Percentiles rank a stretch among this genome's conserved stretches.
Evolutionary conservation across 1,140 invertebrate genomes (phyloP).

Genomic region (Drosophila seguyi): DNA sequence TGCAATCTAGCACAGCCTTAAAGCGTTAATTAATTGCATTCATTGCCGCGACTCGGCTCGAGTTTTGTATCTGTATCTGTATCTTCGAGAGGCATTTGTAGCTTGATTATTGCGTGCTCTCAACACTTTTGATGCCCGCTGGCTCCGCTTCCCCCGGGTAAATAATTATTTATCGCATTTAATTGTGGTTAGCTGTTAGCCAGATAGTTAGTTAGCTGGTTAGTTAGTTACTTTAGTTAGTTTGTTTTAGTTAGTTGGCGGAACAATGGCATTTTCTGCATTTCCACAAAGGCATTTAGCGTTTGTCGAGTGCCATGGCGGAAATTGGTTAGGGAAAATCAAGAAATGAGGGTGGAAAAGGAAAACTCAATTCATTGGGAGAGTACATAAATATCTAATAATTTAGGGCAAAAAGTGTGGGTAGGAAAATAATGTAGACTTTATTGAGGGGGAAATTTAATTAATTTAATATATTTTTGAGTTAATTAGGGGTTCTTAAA

Average conservation of each 20-base stretch:
- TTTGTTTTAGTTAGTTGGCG: slow-evolving; percentile 40
- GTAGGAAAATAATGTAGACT: too few species aligned
- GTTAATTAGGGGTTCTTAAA: too few species aligned
- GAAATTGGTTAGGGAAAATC: slow-evolving; percentile 46
- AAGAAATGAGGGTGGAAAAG: slow-evolving; percentile 32
- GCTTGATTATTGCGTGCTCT: slow-evolving; percentile 66
- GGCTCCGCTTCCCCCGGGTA: slow-evolving; percentile 12
- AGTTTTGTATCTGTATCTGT: slow-evolving; percentile 11
- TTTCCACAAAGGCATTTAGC: slow-evolving; percentile 54
- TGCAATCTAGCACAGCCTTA: slow-evolving; percentile 48
- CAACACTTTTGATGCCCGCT: slow-evolving; percentile 71
- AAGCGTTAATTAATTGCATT: slow-evolving; percentile 74
- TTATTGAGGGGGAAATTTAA: too few species aligned
- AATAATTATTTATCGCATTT: slow-evolving; percentile 58
- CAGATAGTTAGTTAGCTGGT: slow-evolving; percentile 25
- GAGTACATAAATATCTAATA: slow-evolving; percentile 18
- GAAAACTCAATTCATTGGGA: not conserved
- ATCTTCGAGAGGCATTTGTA: slow-evolving; percentile 35
- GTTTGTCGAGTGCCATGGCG: slow-evolving; percentile 37
- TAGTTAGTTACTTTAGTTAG: slow-evolving; percentile 35
- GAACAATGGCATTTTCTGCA: slow-evolving; percentile 72
- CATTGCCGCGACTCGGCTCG: slow-evolving; percentile 1
- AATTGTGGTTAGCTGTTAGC: slow-evolving; percentile 21
- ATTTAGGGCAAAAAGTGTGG: slow-evolving; percentile 4
- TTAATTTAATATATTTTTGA: too few species aligned